Conservation (phyloP, 2,888 invertebrate genomes). For the Sicus ferrugineus region DNA sequence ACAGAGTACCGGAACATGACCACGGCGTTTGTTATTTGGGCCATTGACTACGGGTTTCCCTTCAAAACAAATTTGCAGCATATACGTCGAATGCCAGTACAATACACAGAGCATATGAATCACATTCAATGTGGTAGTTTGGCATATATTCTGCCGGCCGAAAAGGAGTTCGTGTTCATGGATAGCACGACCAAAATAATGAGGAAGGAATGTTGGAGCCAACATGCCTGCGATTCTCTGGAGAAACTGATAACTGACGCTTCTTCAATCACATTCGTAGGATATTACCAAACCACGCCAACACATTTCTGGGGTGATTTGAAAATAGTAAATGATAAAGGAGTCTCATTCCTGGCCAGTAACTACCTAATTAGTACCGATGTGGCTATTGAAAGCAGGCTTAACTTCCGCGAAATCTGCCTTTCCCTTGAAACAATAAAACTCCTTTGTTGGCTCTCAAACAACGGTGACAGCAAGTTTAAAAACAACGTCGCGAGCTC, state of each 20-base stretch:
- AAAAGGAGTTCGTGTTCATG: slow-evolving; percentile 48
- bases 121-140: slow-evolving; percentile 44
- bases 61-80: slow-evolving; percentile 44
- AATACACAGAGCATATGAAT: slow-evolving; percentile 32
- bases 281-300: slow-evolving; percentile 35
- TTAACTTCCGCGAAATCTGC: slow-evolving; percentile 38
- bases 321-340: slow-evolving; percentile 45
- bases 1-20: slow-evolving; percentile 36
- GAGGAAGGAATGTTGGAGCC: slow-evolving; percentile 43
- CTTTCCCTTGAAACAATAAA: slow-evolving; percentile 36
- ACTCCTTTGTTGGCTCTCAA: slow-evolving; percentile 46
- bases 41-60: slow-evolving; percentile 50
- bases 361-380: slow-evolving; percentile 42
- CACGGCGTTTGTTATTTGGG: slow-evolving; percentile 49
- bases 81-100: slow-evolving; percentile 42
- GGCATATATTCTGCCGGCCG: slow-evolving; percentile 44
- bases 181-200: slow-evolving; percentile 42
- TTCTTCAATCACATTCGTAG: slow-evolving; percentile 45
- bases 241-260: slow-evolving; percentile 47
- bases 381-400: slow-evolving; percentile 29
- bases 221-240: slow-evolving; percentile 45
- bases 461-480: slow-evolving; percentile 43
- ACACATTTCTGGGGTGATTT: slow-evolving; percentile 47
- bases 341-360: slow-evolving; percentile 41
- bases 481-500: slow-evolving; percentile 40